phyloP scores from a whole-genome alignment of 2,888 invertebrate species.

The Encarsia formosa region DNA sequence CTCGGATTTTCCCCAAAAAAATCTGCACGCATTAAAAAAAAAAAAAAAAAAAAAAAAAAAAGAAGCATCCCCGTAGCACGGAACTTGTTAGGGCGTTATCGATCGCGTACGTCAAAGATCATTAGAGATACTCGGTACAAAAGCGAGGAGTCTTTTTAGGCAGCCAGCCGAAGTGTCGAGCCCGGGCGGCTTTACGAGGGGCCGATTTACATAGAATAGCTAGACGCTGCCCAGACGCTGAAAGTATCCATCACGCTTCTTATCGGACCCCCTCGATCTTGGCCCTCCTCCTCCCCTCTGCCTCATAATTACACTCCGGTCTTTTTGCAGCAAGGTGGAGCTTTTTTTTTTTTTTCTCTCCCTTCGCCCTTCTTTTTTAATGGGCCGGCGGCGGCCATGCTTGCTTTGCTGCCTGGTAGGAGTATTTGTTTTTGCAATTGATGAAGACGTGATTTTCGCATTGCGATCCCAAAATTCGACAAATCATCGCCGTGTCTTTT shows the following conservation, averaged over 20 bases:
- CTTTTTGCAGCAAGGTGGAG: slow-evolving; percentile 20
- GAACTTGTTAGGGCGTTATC: too few species aligned
- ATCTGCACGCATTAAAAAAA: too few species aligned
- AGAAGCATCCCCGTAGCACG: too few species aligned
- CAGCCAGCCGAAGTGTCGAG: background rate
- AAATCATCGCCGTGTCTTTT: too few species aligned
- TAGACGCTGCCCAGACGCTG: slow-evolving; percentile 47
- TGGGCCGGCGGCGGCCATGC: slow-evolving; percentile 6
- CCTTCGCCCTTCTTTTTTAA: slow-evolving; percentile 1
- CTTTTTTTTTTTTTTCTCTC: slow-evolving; percentile 7
- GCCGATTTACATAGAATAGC: slow-evolving; percentile 47
- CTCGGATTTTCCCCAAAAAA: too few species aligned
- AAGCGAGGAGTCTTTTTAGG: slow-evolving; percentile 24
- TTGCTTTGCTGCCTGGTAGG: too few species aligned
- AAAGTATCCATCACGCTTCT: slow-evolving; percentile 50
- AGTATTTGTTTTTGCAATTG: too few species aligned
- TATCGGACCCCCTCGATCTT: slow-evolving; percentile 44
- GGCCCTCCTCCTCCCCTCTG: slow-evolving; percentile 18
- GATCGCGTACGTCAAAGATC: slow-evolving; percentile 30
- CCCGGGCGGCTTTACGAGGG: slow-evolving; percentile 37
- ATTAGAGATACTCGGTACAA: slow-evolving; percentile 28
- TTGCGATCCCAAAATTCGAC: too few species aligned
- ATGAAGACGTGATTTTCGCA: too few species aligned
- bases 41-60: too few species aligned
- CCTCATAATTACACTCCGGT: slow-evolving; percentile 50